Percentiles rank a stretch among this genome's conserved stretches.
Conservation (phyloP, 2,797 vertebrate genomes). For the Mormyrops attenuatus region DNA sequence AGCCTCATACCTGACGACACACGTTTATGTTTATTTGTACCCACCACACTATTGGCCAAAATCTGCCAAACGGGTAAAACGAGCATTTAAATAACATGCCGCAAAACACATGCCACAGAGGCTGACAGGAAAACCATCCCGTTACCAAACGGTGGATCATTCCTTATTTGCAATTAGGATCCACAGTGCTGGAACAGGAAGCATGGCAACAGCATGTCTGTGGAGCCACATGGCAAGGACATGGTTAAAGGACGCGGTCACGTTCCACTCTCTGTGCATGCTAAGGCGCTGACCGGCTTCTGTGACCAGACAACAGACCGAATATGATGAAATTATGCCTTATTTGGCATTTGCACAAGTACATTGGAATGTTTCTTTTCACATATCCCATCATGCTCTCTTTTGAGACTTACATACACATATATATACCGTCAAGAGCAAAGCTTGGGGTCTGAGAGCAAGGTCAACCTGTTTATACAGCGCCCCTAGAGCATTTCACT, state of each 20-base stretch:
- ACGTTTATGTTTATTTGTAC: constrained; percentile 41
- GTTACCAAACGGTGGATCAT: not conserved
- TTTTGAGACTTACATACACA: not conserved
- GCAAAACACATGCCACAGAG: constrained; percentile 21
- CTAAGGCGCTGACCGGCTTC: not conserved
- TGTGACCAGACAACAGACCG: not conserved
- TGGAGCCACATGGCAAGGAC: not conserved
- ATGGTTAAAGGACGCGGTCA: not conserved
- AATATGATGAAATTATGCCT: not conserved
- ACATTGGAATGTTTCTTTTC: not conserved
- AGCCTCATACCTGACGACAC: constrained; percentile 30
- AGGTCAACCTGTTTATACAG: not conserved
- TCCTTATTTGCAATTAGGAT: not conserved
- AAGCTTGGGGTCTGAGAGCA: not conserved
- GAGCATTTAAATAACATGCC: constrained; percentile 51
- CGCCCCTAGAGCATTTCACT: constrained; percentile 20
- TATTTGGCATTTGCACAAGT: not conserved
- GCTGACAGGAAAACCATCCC: not conserved
- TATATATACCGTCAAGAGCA: not conserved
- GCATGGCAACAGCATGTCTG: not conserved
- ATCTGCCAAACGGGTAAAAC: constrained; percentile 51
- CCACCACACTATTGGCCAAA: constrained; percentile 54
- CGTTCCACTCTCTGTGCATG: not conserved
- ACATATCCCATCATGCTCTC: not conserved
- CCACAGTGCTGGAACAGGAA: not conserved